A percentile compares a stretch with the other conserved stretches of the same genome.
These are phyloP conservation scores for Xenops minutus DNA, from an alignment of 2,797 vertebrate species.

Conservation along the genomic window DNA sequence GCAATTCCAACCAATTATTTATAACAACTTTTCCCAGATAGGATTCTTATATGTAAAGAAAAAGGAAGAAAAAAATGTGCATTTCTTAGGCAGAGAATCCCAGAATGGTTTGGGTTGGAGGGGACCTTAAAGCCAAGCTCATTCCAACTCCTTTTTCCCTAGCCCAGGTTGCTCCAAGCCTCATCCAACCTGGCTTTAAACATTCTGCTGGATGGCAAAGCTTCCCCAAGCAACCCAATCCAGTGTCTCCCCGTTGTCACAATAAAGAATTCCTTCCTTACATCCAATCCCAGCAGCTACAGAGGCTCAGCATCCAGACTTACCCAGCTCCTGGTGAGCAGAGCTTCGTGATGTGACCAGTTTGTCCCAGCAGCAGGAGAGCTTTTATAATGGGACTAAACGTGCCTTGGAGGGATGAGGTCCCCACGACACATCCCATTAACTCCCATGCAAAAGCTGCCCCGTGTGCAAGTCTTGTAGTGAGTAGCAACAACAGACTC, in stretches of 20 bases:
- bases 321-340: conserved; percentile 6
- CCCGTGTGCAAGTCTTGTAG: neutral
- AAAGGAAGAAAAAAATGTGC: neutral
- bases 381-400: conserved; percentile 31
- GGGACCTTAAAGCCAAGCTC: neutral
- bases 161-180: neutral
- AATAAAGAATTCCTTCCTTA: neutral
- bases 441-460: neutral
- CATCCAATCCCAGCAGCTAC: neutral
- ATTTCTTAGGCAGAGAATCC: neutral
- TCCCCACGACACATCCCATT: neutral
- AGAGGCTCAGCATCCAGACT: neutral
- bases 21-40: neutral
- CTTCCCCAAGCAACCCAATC: neutral
- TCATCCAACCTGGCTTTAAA: rapidly evolving
- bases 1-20: rapidly evolving
- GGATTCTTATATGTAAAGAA: neutral
- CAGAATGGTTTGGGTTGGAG: neutral
- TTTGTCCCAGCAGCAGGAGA: neutral
- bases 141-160: neutral
- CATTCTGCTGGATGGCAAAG: neutral
- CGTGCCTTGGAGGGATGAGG: neutral
- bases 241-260: neutral
- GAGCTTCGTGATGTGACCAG: neutral
- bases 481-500: neutral